These are phyloP conservation scores for Neoscelio sp. DNA, from an alignment of 2,888 invertebrate genomes.

Conservation along the genomic window DNA sequence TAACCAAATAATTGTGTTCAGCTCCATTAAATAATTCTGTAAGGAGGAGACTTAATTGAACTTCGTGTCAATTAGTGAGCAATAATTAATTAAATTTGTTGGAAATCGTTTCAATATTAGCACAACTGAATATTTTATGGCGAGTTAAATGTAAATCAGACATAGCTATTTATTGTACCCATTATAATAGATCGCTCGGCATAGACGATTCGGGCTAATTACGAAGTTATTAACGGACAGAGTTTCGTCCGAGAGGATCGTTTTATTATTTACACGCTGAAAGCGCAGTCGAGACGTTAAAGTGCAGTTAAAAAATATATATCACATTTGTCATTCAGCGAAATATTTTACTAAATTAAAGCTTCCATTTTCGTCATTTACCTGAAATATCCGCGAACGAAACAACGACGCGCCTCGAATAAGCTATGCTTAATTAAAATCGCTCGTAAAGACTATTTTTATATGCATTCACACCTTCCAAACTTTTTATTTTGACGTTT, in stretches of 20 bases:
- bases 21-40: conserved; percentile 34
- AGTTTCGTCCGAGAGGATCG: not conserved
- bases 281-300: not conserved
- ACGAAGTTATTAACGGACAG: conserved; percentile 5
- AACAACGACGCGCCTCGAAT: no score
- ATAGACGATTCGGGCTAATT: conserved; percentile 35
- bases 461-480: no score
- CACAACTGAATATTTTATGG: conserved; percentile 39
- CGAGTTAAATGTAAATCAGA: conserved; percentile 40
- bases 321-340: no score
- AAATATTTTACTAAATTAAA: no score
- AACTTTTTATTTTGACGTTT: no score
- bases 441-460: no score
- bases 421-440: no score
- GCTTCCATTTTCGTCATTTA: no score
- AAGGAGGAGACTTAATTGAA: conserved; percentile 37
- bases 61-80: conserved; percentile 29
- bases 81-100: conserved; percentile 12
- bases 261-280: conserved; percentile 12
- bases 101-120: conserved; percentile 8
- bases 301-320: no score
- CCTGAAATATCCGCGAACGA: no score
- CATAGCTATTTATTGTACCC: conserved; percentile 25
- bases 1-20: conserved; percentile 33
- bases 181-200: conserved; percentile 12